Base-by-base conservation (phyloP, 1,140 invertebrate genomes). In the Helicoverpa zea region DNA sequence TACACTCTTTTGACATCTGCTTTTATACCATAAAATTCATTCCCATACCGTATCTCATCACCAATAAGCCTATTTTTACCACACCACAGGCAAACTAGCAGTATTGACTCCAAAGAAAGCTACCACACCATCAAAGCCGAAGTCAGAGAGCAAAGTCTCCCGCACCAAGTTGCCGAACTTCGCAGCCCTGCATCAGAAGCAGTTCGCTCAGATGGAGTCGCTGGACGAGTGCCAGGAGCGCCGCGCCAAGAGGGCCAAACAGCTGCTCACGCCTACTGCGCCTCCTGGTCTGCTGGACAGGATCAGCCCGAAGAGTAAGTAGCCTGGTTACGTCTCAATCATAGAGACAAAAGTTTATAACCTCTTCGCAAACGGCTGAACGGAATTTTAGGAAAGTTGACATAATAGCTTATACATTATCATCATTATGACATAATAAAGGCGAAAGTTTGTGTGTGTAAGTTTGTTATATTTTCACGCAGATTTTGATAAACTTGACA, bases 201-300 rank as follows among this genome's bases (percentile, higher is more conserved):
- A 96, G 63, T 97, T 97, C 83, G 93, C 93, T 4, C 95, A 96
- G 85, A 96, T 97, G 96, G 96, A 97, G 89, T 97, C 96, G 52
- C 81, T 97, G 13, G 92, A 96, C 30, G 96, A 97, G 87, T 95
- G 96, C 80, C 93, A 96, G 68, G 89, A 91, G 86, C 89, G 95
- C 81, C 96, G 94, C 89, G 95, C 95, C 54, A 93, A 91, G 81
- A 95, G 95, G 5, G 96, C 95, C 7, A 92, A 87, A 58, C 88
- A 91, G 47, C 83, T 96, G 68, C 88, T 94, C 9, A 91, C 90
- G 4, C 88, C 89, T 9, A 87, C 83, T 23, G 84, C 83, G 0
- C 23, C 78, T 9, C 10, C 81, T 0, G 81, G 81, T 7, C 18
- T 88, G 35, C 49, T 88, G 47, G 86, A 91, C 7, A 79, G 85